Evolutionary conservation across 2,797 vertebrate species (phyloP), one percentile per base, ranked within the genome.

Genomic region (Uromys caudimaculatus): DNA sequence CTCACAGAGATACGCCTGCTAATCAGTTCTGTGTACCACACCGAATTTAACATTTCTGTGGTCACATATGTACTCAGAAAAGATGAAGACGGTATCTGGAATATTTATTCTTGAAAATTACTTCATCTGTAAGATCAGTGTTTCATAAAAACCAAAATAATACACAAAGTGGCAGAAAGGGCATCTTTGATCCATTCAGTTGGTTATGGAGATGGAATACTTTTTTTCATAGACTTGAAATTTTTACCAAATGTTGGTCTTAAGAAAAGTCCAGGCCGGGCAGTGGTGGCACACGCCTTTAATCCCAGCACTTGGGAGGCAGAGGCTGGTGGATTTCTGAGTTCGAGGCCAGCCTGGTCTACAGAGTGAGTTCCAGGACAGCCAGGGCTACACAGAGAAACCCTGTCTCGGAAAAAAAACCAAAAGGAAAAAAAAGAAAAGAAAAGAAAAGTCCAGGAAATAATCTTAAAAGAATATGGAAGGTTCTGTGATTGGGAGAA

Each of bases 401-500:
- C n/a, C n/a, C n/a, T n/a, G n/a, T n/a, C n/a, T n/a, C n/a, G n/a
- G n/a, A n/a, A n/a, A n/a, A n/a, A n/a, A n/a, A n/a, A n/a, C n/a
- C n/a, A n/a, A n/a, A n/a, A n/a, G n/a, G n/a, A n/a, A n/a, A n/a
- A n/a, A n/a, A n/a, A n/a, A n/a, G n/a, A n/a, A n/a, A n/a, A n/a
- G n/a, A n/a, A n/a, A 60, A 82, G 32, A 60, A 93, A 96, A 92
- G 52, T 1, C 21, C 29, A 75, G 64, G 58, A 78, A 82, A 60
- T n/a, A 23, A 41, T 73, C 58, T 95, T 86, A 10, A 82, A 82
- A 89, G 44, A 90, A 60, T 93, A 88, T 75, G 95, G 38, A 87
- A 75, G 11, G 24, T 76, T 94, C 83, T 75, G 11, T 83, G 64
- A 32, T 79, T 35, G 50, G 23, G 35, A 89, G 64, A 58, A 47